These are phyloP conservation scores for Trissolcus basalis DNA, from an alignment of 1,140 invertebrate genomes.

Conservation along the genomic window DNA sequence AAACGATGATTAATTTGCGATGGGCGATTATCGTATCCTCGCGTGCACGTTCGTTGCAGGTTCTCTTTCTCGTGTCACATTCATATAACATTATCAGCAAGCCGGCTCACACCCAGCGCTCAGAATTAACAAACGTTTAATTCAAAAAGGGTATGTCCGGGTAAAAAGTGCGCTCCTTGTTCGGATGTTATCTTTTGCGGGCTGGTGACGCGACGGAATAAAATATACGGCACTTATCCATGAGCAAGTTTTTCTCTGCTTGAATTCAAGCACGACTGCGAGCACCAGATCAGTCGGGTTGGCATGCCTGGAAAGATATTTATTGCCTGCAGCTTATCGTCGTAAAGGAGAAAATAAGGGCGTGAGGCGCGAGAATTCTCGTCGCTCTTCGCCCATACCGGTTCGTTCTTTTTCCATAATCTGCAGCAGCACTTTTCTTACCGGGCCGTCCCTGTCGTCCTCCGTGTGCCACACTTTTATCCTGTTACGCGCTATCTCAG, in stretches of 20 bases:
- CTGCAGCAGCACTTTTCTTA: constrained; percentile 41
- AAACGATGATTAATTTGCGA: constrained; percentile 21
- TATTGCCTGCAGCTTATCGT: constrained; percentile 58
- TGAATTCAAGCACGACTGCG: constrained; percentile 50
- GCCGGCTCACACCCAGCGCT: neutral
- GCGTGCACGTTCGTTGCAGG: neutral
- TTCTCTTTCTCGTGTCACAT: too few species aligned
- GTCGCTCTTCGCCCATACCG: constrained; percentile 28
- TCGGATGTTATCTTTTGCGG: constrained; percentile 42
- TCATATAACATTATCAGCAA: neutral
- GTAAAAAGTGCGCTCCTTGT: constrained; percentile 35
- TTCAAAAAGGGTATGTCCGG: constrained; percentile 5
- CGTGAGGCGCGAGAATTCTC: constrained; percentile 51
- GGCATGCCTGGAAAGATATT: constrained; percentile 54
- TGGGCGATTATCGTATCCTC: constrained; percentile 15
- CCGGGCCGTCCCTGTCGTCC: constrained; percentile 8
- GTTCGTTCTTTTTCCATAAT: constrained; percentile 45
- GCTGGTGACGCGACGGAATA: constrained; percentile 49
- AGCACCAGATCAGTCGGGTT: constrained; percentile 46
- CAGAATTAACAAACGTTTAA: constrained; percentile 51
- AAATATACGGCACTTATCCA: constrained; percentile 58
- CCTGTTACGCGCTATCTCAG: constrained; percentile 18
- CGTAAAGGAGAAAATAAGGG: constrained; percentile 50
- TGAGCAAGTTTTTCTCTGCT: constrained; percentile 54
- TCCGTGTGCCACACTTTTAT: constrained; percentile 29